Evolutionary conservation across 1,140 invertebrate genomes (phyloP).

Genomic region (Metaphire vulgaris): DNA sequence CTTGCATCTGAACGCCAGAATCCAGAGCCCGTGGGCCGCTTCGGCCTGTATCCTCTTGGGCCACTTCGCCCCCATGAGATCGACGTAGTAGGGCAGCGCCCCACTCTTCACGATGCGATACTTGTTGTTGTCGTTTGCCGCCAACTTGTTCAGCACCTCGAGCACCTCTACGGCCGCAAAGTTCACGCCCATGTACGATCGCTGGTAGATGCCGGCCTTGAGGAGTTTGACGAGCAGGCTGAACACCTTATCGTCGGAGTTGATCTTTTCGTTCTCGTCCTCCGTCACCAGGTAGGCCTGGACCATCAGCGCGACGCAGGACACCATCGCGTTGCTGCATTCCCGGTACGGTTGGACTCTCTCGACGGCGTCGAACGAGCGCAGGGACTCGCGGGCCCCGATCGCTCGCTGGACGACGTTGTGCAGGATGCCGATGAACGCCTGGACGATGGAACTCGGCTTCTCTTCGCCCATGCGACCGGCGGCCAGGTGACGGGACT

Average conservation of each 20-base stretch:
- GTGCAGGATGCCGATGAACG: not conserved
- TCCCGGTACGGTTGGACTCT: slow-evolving; percentile 10
- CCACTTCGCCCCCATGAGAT: slow-evolving; percentile 13
- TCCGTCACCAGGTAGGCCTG: slow-evolving; percentile 29
- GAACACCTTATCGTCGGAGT: slow-evolving; percentile 23
- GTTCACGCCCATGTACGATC: not conserved
- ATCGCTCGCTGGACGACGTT: not conserved
- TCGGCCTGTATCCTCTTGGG: not conserved
- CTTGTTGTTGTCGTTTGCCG: slow-evolving; percentile 28
- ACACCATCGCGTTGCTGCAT: slow-evolving; percentile 9
- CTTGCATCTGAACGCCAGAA: slow-evolving; percentile 25
- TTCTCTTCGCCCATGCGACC: slow-evolving; percentile 8
- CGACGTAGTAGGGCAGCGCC: slow-evolving; percentile 21
- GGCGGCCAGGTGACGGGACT: not conserved
- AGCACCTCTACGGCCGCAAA: slow-evolving; percentile 18
- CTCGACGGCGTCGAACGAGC: slow-evolving; percentile 6
- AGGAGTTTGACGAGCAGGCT: slow-evolving; percentile 12
- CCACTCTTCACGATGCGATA: slow-evolving; percentile 14
- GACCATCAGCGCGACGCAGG: slow-evolving; percentile 15
- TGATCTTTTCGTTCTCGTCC: slow-evolving; percentile 27
- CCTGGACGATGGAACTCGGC: slow-evolving; percentile 1
- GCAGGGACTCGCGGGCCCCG: not conserved
- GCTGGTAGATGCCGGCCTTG: not conserved
- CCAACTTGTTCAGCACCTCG: slow-evolving; percentile 24
- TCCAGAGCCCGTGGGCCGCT: slow-evolving; percentile 26